Evolutionary conservation across 1,140 invertebrate species (phyloP).

Genomic region (Orussus abietinus): DNA sequence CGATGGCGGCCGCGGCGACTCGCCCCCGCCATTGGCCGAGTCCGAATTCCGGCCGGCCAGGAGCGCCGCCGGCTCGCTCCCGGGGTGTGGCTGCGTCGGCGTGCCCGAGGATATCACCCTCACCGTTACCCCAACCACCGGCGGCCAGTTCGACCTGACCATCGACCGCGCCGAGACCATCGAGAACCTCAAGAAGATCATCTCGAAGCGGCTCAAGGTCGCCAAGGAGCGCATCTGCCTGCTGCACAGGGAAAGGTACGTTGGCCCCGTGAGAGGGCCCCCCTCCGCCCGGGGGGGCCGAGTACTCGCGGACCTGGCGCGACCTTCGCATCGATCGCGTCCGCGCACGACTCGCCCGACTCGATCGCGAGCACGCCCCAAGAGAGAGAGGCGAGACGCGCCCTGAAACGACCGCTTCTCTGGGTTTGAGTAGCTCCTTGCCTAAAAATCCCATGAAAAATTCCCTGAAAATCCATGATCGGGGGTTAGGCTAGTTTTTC

Average conservation of each 20-base stretch:
- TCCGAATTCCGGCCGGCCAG: not conserved
- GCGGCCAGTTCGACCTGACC: conserved; percentile 81
- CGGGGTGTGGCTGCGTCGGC: conserved; percentile 56
- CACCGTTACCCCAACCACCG: conserved; percentile 84
- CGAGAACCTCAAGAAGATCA: conserved; percentile 83
- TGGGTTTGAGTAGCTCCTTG: no score
- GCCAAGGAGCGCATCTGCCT: conserved; percentile 88
- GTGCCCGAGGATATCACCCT: conserved; percentile 68
- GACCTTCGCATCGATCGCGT: no score
- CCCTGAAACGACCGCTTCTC: no score
- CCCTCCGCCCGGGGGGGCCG: conserved; percentile 1
- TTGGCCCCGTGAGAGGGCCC: conserved; percentile 15
- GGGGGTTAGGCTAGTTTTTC: no score
- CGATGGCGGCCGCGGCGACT: not conserved
- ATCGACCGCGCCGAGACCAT: conserved; percentile 76
- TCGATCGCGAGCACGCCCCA: no score
- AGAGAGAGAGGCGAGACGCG: no score
- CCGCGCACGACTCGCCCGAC: no score
- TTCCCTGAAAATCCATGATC: no score
- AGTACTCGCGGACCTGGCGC: no score
- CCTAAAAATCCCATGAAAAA: no score
- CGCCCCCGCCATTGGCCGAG: not conserved
- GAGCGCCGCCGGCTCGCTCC: conserved; percentile 21
- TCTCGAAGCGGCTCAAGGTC: conserved; percentile 88
- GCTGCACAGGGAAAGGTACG: conserved; percentile 86